Percentiles rank a stretch among this genome's conserved stretches.
phyloP scores from a whole-genome alignment of 2,888 invertebrate species.

The Nyleta sp. region DNA sequence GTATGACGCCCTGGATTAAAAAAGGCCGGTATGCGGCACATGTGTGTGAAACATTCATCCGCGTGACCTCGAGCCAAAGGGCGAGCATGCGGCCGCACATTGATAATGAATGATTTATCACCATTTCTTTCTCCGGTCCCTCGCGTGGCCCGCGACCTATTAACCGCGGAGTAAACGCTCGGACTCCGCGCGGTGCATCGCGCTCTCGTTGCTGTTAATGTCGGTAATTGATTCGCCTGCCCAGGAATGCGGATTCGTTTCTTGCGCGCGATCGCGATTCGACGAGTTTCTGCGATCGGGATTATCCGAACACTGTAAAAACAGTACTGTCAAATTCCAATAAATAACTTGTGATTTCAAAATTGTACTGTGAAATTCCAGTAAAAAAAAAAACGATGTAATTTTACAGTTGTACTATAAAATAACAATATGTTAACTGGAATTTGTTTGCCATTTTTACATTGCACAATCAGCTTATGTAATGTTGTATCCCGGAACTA shows the following conservation, averaged over 20 bases:
- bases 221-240: constrained; percentile 40
- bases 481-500: no score
- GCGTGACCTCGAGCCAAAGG: constrained; percentile 54
- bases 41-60: constrained; percentile 45
- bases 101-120: constrained; percentile 57
- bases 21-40: constrained; percentile 43
- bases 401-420: no score
- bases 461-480: no score
- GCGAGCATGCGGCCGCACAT: constrained; percentile 44
- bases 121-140: constrained; percentile 40
- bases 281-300: not conserved
- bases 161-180: constrained; percentile 42
- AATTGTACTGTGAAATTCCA: no score
- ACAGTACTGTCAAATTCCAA: no score
- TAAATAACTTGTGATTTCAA: no score
- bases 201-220: constrained; percentile 18
- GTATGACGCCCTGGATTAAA: constrained; percentile 56
- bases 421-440: no score
- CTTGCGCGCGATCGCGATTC: not conserved
- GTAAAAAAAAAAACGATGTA: no score
- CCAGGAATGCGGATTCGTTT: constrained; percentile 33
- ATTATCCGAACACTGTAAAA: not conserved
- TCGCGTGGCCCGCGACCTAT: constrained; percentile 46
- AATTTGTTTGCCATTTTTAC: no score
- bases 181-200: not conserved